Percentiles rank a stretch among this genome's conserved stretches.
Conservation (phyloP, 2,797 vertebrate species). For the Acestrorhynchus altus region DNA sequence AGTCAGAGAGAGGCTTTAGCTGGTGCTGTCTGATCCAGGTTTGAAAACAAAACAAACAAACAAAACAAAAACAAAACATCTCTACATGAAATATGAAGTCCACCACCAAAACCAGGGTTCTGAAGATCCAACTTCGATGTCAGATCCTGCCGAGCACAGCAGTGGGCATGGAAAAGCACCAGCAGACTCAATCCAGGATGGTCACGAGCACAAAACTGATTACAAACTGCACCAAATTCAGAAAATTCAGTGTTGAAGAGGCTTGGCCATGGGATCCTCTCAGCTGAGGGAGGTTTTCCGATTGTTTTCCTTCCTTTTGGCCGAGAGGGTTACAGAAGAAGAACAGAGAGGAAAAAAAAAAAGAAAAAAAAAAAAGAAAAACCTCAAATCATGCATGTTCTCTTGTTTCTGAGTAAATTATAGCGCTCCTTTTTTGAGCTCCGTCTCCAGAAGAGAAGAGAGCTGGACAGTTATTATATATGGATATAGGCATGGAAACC, state of each 20-base stretch:
- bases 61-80: conserved; percentile 41
- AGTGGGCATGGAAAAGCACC: conserved; percentile 23
- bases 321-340: conserved; percentile 29
- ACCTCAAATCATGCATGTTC: conserved; percentile 51
- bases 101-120: conserved; percentile 28
- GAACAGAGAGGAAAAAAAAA: conserved; percentile 20
- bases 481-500: conserved; percentile 68
- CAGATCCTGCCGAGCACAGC: conserved; percentile 38
- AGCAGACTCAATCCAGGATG: conserved; percentile 37
- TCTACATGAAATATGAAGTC: conserved; percentile 39
- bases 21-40: conserved; percentile 67
- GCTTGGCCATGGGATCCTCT: conserved; percentile 21
- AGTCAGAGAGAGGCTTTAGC: conserved; percentile 57
- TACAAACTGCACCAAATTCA: conserved; percentile 35
- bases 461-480: conserved; percentile 70
- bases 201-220: conserved; percentile 30
- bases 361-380: conserved; percentile 29
- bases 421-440: conserved; percentile 54
- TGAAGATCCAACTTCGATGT: conserved; percentile 16
- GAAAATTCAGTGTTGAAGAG: conserved; percentile 29
- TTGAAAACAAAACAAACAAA: neutral
- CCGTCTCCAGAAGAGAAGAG: conserved; percentile 62
- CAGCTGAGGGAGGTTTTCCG: conserved; percentile 60
- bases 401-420: conserved; percentile 52
- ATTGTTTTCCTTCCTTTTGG: conserved; percentile 50